Evolutionary conservation across 2,888 invertebrate species (phyloP).

Genomic region (Leptopilina drosophilae): DNA sequence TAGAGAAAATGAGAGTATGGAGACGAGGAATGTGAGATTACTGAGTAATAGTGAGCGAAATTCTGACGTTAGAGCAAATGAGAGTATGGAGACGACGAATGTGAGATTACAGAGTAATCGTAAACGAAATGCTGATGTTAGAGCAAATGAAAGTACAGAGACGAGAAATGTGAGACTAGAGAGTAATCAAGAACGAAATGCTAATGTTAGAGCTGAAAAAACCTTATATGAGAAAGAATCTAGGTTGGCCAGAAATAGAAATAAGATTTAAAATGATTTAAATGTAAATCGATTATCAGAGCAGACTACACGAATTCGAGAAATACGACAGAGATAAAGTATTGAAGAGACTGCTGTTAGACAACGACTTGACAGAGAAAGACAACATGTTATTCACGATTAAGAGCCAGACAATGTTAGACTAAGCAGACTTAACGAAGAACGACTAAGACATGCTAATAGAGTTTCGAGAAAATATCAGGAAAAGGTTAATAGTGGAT

Average conservation of each 20-base stretch:
- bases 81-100: too few relatives aligned
- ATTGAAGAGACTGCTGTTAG: neutral
- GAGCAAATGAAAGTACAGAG: neutral
- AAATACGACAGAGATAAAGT: neutral
- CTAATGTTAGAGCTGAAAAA: neutral
- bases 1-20: too few relatives aligned
- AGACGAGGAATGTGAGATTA: too few relatives aligned
- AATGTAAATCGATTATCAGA: too few relatives aligned
- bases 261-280: neutral
- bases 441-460: neutral
- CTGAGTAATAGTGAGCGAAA: too few relatives aligned
- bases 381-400: neutral
- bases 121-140: neutral
- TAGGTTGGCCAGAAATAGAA: neutral
- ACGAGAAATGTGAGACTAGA: neutral
- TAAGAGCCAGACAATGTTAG: neutral
- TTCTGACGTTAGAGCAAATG: too few relatives aligned
- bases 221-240: neutral
- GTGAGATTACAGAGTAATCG: too few relatives aligned
- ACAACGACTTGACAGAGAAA: neutral
- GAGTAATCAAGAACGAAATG: neutral
- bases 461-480: neutral
- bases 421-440: neutral
- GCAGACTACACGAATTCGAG: neutral
- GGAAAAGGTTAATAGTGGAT: neutral